Evolutionary conservation across 1,140 invertebrate species (phyloP).

Genomic region (Pseudomyrmex dendroicus): DNA sequence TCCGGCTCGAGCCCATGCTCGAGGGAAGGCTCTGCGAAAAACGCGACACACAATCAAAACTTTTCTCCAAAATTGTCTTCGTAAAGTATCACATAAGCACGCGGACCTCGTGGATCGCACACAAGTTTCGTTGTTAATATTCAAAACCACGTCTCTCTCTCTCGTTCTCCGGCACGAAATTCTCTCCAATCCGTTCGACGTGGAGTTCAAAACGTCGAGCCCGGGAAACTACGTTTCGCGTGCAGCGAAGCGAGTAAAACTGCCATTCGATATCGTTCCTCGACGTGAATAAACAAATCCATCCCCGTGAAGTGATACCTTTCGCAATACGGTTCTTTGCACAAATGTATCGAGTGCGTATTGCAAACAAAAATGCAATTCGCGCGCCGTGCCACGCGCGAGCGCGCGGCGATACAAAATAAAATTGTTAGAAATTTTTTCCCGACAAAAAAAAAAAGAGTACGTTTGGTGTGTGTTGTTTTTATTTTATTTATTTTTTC

Average conservation of each 20-base stretch:
- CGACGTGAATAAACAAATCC: conserved; percentile 7
- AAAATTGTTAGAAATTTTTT: too few relatives aligned
- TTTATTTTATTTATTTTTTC: too few relatives aligned
- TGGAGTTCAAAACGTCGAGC: background rate
- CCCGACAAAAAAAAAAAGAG: too few relatives aligned
- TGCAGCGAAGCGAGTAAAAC: background rate
- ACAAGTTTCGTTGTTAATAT: too few relatives aligned
- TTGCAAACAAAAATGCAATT: background rate
- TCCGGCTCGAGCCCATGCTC: conserved; percentile 79
- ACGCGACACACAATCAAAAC: background rate
- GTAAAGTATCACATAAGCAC: too few relatives aligned
- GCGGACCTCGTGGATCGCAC: too few relatives aligned
- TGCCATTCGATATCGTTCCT: background rate
- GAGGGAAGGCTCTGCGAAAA: conserved; percentile 63
- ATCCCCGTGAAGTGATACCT: background rate
- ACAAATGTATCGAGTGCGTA: background rate
- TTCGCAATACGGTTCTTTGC: background rate
- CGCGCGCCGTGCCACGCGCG: too few relatives aligned
- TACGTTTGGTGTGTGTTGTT: too few relatives aligned
- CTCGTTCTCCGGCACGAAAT: too few relatives aligned
- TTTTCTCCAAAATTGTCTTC: too few relatives aligned
- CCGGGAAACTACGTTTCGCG: conserved; percentile 2
- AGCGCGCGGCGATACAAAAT: too few relatives aligned
- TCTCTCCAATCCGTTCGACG: background rate
- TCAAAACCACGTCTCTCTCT: too few relatives aligned